Evolutionary conservation across 2,888 invertebrate species (phyloP), one percentile per base, ranked within the genome.

Genomic region (Luperina testacea): DNA sequence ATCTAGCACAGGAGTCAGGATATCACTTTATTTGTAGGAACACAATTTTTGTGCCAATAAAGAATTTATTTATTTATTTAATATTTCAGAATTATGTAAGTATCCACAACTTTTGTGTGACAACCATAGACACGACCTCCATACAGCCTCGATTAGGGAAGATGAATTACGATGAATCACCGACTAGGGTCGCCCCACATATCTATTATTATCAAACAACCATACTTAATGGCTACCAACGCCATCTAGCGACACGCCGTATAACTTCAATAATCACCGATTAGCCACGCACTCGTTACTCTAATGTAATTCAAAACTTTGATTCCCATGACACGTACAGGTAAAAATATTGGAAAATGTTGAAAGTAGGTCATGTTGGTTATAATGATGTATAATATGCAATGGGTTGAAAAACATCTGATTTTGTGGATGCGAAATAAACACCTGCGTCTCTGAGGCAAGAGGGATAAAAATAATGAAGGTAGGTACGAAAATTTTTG

Each of bases 111-210:
- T 32, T 59, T 64, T 38, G 24, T 15, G 81, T 72, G 88, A 79
- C 87, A 89, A 81, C 90, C 87, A 80, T 89, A 76, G 20, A 48
- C 9, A 72, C 76, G 59, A 80, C 63, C 78, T 74, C 81, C 83
- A 82, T 80, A 78, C 84, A 70, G 80, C 85, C 85, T 85, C 92
- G 89, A 91, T 93, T 93, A 93, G 87, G 88, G 90, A 93, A 92
- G 93, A 93, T 91, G 92, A 91, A 93, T 92, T 91, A 91, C 92
- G 90, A 92, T 93, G 93, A 93, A 93, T 93, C 92, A 91, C 90
- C 88, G 79, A 69, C 83, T 86, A 70, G 88, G 90, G 89, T 83
- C 83, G 83, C 88, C 82, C 68, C 82, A 82, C 83, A 88, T 77
- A 90, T 88, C 81, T 86, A 87, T 89, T 89, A 88, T 86, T 57